Evolutionary conservation across 1,140 invertebrate genomes (phyloP), one percentile per base, ranked within the genome.

Genomic region (Drosophila cardini): DNA sequence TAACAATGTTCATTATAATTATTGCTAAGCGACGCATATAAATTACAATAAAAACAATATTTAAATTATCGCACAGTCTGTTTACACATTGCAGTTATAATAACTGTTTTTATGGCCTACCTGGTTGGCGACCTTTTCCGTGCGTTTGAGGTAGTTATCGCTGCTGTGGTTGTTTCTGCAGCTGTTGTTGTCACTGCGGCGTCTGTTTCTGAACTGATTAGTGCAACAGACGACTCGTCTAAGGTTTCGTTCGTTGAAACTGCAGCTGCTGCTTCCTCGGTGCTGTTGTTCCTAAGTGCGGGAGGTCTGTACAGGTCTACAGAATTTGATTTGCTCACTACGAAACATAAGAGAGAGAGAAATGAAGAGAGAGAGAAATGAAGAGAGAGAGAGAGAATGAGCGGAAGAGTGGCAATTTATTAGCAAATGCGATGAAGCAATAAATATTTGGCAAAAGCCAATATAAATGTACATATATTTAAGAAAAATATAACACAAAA

Each of bases 281-380:
- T 80, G 52, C 78, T 90, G 26, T 76, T 77, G 55, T 86, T 82
- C 43, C 91, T 84, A 36, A 92, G 71, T 43, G 91, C 89, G 67
- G 91, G 91, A 15, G 91, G 91, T 53, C 85, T 67, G 71, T 92
- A 92, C 43, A 92, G 72, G 75, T 91, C 91, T 61, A 91, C 83
- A 43, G 90, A 89, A 69, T 91, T 90, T 30, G 90, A 90, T 87
- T 91, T 91, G 58, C 75, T 86, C 57, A 90, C 90, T 91, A 46
- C 32, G 75, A 0, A 30, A 38, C 10, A 38, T 36, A 82, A 60
- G 18, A 43, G 45, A 45, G 43, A 38, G 61, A 7, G 38, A 11
- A 40, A 42, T 69, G 50, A 32, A 42, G 43, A 40, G 55, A 32
- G 15, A 16, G 42, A 62, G 46, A 48, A 4, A 26, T 26, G 3